These are phyloP conservation scores for Dolomedes plantarius DNA, from an alignment of 2,888 invertebrate genomes.

Conservation along the genomic window DNA sequence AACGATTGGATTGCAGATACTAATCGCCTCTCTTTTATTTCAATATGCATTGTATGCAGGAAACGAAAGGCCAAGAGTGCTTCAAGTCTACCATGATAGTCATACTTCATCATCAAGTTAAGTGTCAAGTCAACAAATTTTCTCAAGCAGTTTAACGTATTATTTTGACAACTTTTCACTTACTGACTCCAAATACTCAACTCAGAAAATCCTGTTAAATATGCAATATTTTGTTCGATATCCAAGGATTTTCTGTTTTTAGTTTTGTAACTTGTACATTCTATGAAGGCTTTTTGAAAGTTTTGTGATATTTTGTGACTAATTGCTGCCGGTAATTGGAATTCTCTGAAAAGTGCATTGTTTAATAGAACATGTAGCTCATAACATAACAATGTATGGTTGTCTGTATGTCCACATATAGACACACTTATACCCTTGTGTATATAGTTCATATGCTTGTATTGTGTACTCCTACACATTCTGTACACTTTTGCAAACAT, in stretches of 20 bases:
- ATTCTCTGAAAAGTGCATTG: constrained; percentile 46
- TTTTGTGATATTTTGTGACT: constrained; percentile 60
- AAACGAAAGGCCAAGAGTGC: constrained; percentile 25
- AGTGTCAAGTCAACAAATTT: background rate
- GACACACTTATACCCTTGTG: constrained; percentile 20
- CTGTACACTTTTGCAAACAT: constrained; percentile 35
- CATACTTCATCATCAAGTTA: constrained; percentile 48
- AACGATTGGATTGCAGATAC: constrained; percentile 36
- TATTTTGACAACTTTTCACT: constrained; percentile 28
- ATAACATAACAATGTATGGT: constrained; percentile 34
- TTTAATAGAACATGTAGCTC: constrained; percentile 50
- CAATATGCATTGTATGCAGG: constrained; percentile 40
- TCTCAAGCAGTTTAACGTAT: background rate
- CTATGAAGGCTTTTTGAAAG: constrained; percentile 46
- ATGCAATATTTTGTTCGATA: constrained; percentile 33
- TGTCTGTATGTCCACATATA: constrained; percentile 2
- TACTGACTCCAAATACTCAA: constrained; percentile 24
- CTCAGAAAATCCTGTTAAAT: constrained; percentile 33
- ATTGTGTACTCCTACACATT: constrained; percentile 41
- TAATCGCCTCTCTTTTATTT: constrained; percentile 42
- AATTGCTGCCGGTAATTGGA: constrained; percentile 38
- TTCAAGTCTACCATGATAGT: constrained; percentile 49
- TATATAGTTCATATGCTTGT: constrained; percentile 36
- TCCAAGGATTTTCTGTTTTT: constrained; percentile 53
- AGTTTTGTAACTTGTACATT: constrained; percentile 42